These are phyloP conservation scores for Cygnus olor DNA, from an alignment of 2,797 vertebrate species.

Conservation along the genomic window DNA sequence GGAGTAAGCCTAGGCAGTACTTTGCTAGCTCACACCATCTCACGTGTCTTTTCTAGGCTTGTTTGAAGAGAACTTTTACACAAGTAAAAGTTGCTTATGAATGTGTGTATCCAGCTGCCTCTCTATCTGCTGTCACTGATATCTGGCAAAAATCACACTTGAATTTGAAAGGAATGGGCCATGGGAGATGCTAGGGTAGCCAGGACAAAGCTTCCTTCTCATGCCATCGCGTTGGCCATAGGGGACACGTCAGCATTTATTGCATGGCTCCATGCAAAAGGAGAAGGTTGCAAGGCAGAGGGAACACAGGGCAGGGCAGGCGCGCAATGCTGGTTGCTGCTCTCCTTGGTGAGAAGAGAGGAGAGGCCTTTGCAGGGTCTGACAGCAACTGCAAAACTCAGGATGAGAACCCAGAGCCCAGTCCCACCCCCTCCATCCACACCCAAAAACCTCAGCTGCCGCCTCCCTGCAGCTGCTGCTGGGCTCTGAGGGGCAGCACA, in stretches of 20 bases:
- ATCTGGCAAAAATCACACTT: neutral
- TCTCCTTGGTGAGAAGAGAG: neutral
- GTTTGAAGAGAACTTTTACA: neutral
- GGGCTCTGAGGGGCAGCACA: neutral
- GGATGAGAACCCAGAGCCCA: neutral
- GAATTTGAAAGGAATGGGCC: neutral
- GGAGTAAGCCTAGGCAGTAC: neutral
- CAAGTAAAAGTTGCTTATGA: neutral
- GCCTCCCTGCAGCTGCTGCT: conserved; percentile 25
- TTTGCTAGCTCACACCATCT: neutral
- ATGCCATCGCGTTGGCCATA: too few species aligned
- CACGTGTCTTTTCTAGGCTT: neutral
- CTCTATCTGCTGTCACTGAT: neutral
- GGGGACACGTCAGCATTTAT: neutral
- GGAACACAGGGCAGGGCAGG: neutral
- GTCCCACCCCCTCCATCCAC: neutral
- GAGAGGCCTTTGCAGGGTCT: neutral
- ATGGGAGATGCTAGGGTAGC: neutral
- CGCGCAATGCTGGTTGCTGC: neutral
- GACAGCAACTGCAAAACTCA: conserved; percentile 26
- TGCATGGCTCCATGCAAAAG: neutral
- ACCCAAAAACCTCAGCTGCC: conserved; percentile 40
- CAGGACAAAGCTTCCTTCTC: neutral
- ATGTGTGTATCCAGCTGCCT: neutral
- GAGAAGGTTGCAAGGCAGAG: neutral